Conservation (phyloP, 2,888 invertebrate genomes). For the Caenorhabditis sp. region DNA sequence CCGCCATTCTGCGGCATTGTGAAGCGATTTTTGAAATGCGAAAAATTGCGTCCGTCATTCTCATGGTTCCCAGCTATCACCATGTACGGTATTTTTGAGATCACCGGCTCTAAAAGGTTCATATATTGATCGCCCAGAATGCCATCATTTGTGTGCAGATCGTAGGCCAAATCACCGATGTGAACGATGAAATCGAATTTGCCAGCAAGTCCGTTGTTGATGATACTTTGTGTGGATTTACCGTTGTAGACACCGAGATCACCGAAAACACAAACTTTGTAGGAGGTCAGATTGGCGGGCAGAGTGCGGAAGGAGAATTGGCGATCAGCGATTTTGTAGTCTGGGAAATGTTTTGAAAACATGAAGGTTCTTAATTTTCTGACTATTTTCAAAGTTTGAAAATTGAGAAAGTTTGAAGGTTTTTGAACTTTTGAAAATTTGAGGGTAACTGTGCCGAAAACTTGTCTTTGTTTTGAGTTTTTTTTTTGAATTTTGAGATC, state of each 20-base stretch:
- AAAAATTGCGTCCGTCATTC: constrained; percentile 80
- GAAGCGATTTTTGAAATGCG: constrained; percentile 88
- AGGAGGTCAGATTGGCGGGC: constrained; percentile 16
- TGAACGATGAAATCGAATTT: constrained; percentile 39
- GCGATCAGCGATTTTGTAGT: constrained; percentile 20
- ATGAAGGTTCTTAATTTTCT: no score
- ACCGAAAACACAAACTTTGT: constrained; percentile 42
- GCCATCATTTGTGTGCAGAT: constrained; percentile 83
- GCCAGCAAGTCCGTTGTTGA: constrained; percentile 25
- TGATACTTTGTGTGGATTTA: constrained; percentile 26
- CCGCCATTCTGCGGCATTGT: constrained; percentile 81
- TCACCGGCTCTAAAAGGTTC: constrained; percentile 87
- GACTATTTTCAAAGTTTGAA: no score
- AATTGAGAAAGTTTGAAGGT: no score
- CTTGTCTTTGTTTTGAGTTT: no score
- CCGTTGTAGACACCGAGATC: constrained; percentile 43
- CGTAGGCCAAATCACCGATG: constrained; percentile 86
- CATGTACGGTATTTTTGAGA: constrained; percentile 79
- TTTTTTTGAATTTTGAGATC: no score
- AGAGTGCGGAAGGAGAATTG: constrained; percentile 24
- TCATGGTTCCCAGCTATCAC: constrained; percentile 81
- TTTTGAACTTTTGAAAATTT: no score
- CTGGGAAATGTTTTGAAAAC: constrained; percentile 16
- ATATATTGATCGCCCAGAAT: constrained; percentile 89
- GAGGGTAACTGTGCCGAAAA: no score